Base-by-base conservation (phyloP, 2,797 vertebrate genomes). In the Oceanodroma leucorhoa region DNA sequence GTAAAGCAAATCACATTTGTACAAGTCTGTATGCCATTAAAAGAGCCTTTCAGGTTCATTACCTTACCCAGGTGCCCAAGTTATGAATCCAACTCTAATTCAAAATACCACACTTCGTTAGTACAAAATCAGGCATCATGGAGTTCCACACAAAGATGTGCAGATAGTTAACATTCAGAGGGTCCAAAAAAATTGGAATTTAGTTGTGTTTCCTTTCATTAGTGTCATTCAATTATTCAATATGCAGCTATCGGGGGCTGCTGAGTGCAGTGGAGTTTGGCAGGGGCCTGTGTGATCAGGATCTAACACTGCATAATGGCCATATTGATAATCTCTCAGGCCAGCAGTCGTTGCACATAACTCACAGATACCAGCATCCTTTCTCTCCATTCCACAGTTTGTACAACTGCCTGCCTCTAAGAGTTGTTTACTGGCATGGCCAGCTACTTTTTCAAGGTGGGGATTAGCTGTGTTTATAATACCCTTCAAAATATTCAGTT, bases 401-500 rank as follows among this genome's bases (percentile, higher is more conserved):
- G 60, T 43, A 55, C 57, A 94, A 91, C 60, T 51, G 30, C 50
- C 53, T 78, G 81, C 26, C 51, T 90, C 71, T 40, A 82, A 48
- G 40, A 69, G 40, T 40, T 71, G 77, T 90, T 95, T 89, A 80
- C 78, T 90, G 54, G 71, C 53, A 80, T 7, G 15, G 55, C 29
- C 82, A 92, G 66, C 17, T 84, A 55, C 27, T 46, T 89, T 77
- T 66, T 70, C 55, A 53, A 86, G 43, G 55, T 79, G 78, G 43
- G 40, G n/a, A 87, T 96, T 77, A 93, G 48, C 29, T 34, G 10
- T 58, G 46, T 82, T 84, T 85, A 75, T 50, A 54, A 71, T 43
- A 83, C 32, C 36, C 45, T 96, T 93, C 73, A 95, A 91, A 90
- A 87, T 40, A 93, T 43, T 89, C 40, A 90, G 60, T 69, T 95